Evolutionary conservation across 1,140 invertebrate genomes (phyloP).

Genomic region (Dendroctonus valens): DNA sequence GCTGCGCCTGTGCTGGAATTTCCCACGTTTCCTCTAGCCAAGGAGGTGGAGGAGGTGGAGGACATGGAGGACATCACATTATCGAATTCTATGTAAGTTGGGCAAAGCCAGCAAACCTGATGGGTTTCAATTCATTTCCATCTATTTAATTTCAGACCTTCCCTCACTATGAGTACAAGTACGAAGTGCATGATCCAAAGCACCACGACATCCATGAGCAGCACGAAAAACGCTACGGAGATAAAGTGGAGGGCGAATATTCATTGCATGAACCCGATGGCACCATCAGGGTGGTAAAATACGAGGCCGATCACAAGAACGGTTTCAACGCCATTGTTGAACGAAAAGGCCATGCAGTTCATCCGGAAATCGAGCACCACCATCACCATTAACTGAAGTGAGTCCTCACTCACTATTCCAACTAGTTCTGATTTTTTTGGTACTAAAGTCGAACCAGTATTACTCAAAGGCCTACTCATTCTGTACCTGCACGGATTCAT

Average conservation of each 20-base stretch:
- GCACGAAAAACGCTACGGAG: slow-evolving; percentile 16
- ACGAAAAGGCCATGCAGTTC: slow-evolving; percentile 15
- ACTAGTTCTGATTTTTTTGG: not conserved
- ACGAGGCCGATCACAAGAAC: slow-evolving; percentile 21
- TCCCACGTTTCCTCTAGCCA: slow-evolving; percentile 4
- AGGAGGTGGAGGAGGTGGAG: slow-evolving; percentile 18
- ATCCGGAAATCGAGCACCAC: slow-evolving; percentile 16
- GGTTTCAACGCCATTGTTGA: slow-evolving; percentile 15
- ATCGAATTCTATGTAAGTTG: slow-evolving; percentile 23
- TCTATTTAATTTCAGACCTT: not conserved
- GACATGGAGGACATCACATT: not conserved
- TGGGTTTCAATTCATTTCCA: not conserved
- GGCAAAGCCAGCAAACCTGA: not conserved
- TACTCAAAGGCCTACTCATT: not conserved
- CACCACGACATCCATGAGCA: slow-evolving; percentile 23
- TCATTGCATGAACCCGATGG: slow-evolving; percentile 17
- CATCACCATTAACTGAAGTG: not conserved
- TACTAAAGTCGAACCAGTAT: not conserved
- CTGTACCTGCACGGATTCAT: not conserved
- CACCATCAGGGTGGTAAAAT: slow-evolving; percentile 14
- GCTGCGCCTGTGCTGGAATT: slow-evolving; percentile 10
- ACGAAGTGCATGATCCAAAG: slow-evolving; percentile 16
- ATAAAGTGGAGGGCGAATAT: slow-evolving; percentile 20
- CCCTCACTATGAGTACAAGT: slow-evolving; percentile 23
- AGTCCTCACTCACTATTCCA: not conserved